Evolutionary conservation across 2,113 vertebrate species (phyloP), one percentile per base, ranked within the genome.

Genomic region (Vombatus ursinus): DNA sequence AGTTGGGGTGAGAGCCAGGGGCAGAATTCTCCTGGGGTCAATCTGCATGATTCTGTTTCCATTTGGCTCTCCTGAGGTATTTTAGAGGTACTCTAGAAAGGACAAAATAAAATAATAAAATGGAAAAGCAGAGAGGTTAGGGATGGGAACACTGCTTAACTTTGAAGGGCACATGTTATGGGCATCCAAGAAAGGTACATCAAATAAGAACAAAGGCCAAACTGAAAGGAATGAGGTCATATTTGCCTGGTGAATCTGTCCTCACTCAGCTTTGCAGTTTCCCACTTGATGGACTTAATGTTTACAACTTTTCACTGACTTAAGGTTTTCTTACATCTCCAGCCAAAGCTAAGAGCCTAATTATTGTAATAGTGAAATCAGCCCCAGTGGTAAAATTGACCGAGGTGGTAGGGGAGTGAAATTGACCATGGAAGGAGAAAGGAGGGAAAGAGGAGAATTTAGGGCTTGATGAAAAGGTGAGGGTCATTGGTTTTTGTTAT

Each of bases 361-460:
- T 94, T 92, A 93, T 16, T 10, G 50, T 14, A 93, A 53, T n/a
- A 93, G 93, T 53, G 95, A 94, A 94, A 97, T 91, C 28, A 37
- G 94, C 90, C 91, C 90, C 90, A 26, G 9, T 50, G 96, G 84
- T 26, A 52, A 94, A 95, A 97, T 93, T 89, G 94, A 96, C 89
- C 90, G 95, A 95, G 91, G 97, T 95, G 92, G 50, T 31, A 94
- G 94, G 61, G 90, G 50, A 52, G 1, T 93, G 90, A 23, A 8
- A 1, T 52, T 50, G 57, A 92, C 54, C 93, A 68, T 44, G 89
- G 92, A 48, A 93, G 89, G 47, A 14, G 61, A 61, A 96, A 90
- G 14, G 28, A 90, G 22, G 3, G 47, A 61, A 89, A 96, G 49
- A 95, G 53, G 92, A 93, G 68, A 44, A 44, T 44, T 22, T 44